phyloP scores from a whole-genome alignment of 2,888 invertebrate genomes.

The Oegoconia quadripuncta region DNA sequence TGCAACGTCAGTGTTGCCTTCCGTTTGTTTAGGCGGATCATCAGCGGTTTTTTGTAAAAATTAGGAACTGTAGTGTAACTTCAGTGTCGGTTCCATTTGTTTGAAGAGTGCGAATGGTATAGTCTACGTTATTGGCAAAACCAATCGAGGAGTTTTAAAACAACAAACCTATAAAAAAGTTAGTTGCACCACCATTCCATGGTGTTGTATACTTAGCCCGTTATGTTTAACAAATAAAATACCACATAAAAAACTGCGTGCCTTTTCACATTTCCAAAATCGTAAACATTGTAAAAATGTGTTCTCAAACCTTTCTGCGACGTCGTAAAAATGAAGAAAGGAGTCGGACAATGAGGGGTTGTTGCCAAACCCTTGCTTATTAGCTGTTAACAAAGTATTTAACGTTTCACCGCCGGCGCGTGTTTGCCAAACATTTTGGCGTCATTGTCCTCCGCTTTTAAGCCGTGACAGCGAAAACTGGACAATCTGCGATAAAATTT shows the following conservation, averaged over 20 bases:
- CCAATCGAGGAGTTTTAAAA: too few relatives aligned
- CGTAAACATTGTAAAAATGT: slow-evolving; percentile 18
- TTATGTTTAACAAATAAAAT: too few relatives aligned
- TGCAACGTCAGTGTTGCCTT: too few relatives aligned
- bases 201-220: too few relatives aligned
- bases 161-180: too few relatives aligned
- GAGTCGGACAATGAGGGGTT: slow-evolving; percentile 52
- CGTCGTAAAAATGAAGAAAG: slow-evolving; percentile 53
- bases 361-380: slow-evolving; percentile 65
- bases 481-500: slow-evolving; percentile 26
- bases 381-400: slow-evolving; percentile 27
- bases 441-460: slow-evolving; percentile 40
- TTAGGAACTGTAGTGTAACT: too few relatives aligned
- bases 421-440: slow-evolving; percentile 58
- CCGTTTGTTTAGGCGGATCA: too few relatives aligned
- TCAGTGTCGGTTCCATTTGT: too few relatives aligned
- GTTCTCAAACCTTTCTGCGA: slow-evolving; percentile 40
- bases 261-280: slow-evolving; percentile 11
- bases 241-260: slow-evolving; percentile 3
- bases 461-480: slow-evolving; percentile 41
- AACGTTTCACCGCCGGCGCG: slow-evolving; percentile 30
- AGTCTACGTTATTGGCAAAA: too few relatives aligned
- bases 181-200: too few relatives aligned
- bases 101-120: too few relatives aligned
- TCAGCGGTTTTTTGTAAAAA: too few relatives aligned